Evolutionary conservation across 2,797 vertebrate species (phyloP), one percentile per base, ranked within the genome.

Genomic region (Manis javanica): DNA sequence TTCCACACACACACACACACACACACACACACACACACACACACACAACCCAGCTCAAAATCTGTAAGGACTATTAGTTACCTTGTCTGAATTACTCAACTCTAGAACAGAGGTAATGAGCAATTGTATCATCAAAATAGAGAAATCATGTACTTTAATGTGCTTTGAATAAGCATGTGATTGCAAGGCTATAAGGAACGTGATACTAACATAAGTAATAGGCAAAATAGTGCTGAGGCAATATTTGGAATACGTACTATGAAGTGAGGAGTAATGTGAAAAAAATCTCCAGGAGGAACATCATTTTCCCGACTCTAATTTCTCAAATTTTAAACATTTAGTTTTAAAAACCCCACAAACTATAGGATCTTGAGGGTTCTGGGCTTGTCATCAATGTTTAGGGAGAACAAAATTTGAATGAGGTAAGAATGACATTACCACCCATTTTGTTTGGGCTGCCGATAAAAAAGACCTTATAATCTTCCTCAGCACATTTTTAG

Each of bases 121-220:
- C 59, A 77, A 7, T 34, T 88, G 0, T 63, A 84, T 85, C 57
- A 64, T 72, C 31, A 87, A 53, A 89, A 91, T 13, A 86, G 71
- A 90, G n/a, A 88, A 85, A 83, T 46, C 19, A 59, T 79, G 34
- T 6, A 29, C 34, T 88, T 96, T 74, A 94, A 91, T 34, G 26
- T 29, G 18, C 15, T 77, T 4, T 87, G 78, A 96, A 94, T 86
- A 92, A 96, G 86, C 82, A 57, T 3, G 51, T 94, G 14, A 83
- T 15, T 79, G 55, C 75, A 79, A 95, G 34, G 34, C 7, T 53
- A 63, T 39, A 78, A 53, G 29, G 83, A 72, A 83, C 55, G 14
- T 51, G 24, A 91, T 68, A 69, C 1, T 42, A 69, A 74, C 15
- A 68, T 55, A 72, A 72, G 5, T 19, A 94, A 64, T 2, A 74